A percentile compares a stretch with the other conserved stretches of the same genome.
phyloP scores from a whole-genome alignment of 2,113 vertebrate species.

The Setophaga petechia region DNA sequence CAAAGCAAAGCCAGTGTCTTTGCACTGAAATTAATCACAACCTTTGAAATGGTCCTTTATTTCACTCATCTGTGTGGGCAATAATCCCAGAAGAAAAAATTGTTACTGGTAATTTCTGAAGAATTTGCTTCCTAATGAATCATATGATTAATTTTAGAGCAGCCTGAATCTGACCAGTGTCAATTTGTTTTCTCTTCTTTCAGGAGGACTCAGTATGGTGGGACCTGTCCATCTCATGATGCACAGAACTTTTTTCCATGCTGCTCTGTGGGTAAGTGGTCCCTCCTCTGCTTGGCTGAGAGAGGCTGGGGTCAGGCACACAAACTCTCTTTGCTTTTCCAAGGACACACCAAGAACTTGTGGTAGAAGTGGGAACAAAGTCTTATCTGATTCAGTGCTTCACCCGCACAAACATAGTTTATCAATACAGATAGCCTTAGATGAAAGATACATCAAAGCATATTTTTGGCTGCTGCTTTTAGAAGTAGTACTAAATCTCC shows the following conservation, averaged over 20 bases:
- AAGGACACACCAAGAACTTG: background rate
- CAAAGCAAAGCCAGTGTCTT: constrained; percentile 1
- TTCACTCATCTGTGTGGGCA: background rate
- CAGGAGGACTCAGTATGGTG: background rate
- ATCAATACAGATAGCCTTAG: constrained; percentile 15
- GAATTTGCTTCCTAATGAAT: background rate
- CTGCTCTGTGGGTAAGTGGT: background rate
- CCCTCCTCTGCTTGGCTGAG: background rate
- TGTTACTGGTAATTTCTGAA: constrained; percentile 2
- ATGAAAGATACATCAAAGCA: constrained; percentile 45
- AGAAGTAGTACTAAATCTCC: constrained; percentile 12
- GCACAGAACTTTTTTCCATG: background rate
- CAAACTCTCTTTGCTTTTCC: background rate
- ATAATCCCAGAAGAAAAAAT: background rate
- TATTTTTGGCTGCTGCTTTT: constrained; percentile 21
- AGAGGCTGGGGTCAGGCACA: background rate
- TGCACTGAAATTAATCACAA: background rate
- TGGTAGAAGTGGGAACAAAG: background rate
- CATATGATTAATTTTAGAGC: background rate
- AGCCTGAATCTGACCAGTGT: background rate
- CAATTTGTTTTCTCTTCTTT: background rate
- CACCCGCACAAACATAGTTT: background rate
- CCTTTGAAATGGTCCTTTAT: constrained; percentile 7
- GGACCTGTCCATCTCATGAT: background rate
- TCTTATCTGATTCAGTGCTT: constrained; percentile 1